A percentile compares a stretch with the other conserved stretches of the same genome.
Evolutionary conservation across 1,140 invertebrate species (phyloP).

Genomic region (Rhizoglyphus robini): DNA sequence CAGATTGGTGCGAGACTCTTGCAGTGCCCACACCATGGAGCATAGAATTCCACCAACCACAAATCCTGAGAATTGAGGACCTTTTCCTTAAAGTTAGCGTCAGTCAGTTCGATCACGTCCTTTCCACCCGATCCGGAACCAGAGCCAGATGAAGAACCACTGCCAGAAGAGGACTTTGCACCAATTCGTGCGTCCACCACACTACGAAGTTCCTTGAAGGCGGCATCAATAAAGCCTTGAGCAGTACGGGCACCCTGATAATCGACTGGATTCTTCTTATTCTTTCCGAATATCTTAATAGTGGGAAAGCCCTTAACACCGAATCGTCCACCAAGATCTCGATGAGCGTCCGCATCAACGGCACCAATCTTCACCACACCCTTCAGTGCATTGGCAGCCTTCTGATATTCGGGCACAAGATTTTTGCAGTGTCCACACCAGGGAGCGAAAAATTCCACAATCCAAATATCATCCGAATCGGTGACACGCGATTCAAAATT

Average conservation of each 20-base stretch:
- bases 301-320: constrained; percentile 84
- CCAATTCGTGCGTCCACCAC: constrained; percentile 52
- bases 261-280: constrained; percentile 73
- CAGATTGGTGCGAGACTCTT: constrained; percentile 90
- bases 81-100: constrained; percentile 79
- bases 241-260: constrained; percentile 76
- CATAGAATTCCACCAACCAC: constrained; percentile 94
- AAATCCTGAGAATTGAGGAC: constrained; percentile 80
- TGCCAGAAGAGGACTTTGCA: constrained; percentile 25
- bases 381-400: constrained; percentile 83
- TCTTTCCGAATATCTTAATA: constrained; percentile 81
- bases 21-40: constrained; percentile 92
- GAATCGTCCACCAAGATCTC: constrained; percentile 48
- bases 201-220: constrained; percentile 50
- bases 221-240: constrained; percentile 67
- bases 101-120: constrained; percentile 83
- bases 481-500: constrained; percentile 81
- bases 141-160: constrained; percentile 24
- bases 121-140: constrained; percentile 31
- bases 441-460: constrained; percentile 88
- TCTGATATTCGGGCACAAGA: constrained; percentile 82
- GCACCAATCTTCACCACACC: constrained; percentile 79
- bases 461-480: constrained; percentile 70
- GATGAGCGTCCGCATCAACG: constrained; percentile 85
- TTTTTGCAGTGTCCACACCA: constrained; percentile 96